Conservation (phyloP, 2,113 vertebrate genomes). For the Morphnarchus princeps region DNA sequence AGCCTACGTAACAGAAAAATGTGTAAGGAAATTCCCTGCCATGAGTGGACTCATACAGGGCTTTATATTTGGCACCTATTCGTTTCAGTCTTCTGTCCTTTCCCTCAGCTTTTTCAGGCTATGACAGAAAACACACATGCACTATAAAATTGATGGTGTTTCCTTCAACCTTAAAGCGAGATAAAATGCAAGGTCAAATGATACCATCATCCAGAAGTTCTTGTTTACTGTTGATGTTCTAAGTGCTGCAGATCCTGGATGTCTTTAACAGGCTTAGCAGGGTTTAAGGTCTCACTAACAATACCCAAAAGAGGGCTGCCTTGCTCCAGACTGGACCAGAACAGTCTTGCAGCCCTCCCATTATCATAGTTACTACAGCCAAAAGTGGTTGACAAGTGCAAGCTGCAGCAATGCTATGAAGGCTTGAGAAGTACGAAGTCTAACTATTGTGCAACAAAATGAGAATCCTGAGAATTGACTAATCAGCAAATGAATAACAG, state of each 20-base stretch:
- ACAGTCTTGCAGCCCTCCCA: neutral
- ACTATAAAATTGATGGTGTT: neutral
- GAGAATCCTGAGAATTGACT: neutral
- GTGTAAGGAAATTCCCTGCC: neutral
- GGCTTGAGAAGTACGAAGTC: neutral
- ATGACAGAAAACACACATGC: neutral
- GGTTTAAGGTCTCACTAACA: neutral
- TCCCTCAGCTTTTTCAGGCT: neutral
- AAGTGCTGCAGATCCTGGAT: neutral
- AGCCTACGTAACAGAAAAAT: neutral
- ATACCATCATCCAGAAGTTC: neutral
- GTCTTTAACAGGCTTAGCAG: neutral
- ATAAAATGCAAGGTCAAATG: neutral
- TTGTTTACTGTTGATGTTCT: neutral
- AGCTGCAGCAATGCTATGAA: neutral
- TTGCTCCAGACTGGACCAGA: neutral
- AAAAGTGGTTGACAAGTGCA: neutral
- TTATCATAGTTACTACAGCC: neutral
- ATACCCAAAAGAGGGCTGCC: neutral
- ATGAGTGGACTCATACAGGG: neutral
- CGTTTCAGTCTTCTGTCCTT: neutral
- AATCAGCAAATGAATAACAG: neutral
- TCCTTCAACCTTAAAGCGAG: neutral
- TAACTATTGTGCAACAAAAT: neutral
- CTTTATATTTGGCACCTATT: neutral